phyloP scores from a whole-genome alignment of 2,888 invertebrate species.

The Gnatocerus cornutus region DNA sequence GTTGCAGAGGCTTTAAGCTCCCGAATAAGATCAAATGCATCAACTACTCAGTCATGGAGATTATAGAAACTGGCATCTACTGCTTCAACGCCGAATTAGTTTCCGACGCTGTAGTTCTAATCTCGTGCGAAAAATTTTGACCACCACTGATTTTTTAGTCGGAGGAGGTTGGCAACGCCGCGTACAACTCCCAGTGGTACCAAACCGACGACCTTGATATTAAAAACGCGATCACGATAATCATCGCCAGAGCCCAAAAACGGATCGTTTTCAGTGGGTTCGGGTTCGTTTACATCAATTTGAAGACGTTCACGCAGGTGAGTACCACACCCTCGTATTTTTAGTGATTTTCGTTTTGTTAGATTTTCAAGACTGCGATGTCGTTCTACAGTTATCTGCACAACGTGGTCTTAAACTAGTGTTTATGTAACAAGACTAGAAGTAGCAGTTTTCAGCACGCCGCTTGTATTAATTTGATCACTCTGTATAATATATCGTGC shows the following conservation, averaged over 20 bases:
- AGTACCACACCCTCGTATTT: neutral
- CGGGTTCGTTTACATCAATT: conserved; percentile 24
- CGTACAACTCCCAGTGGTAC: conserved; percentile 27
- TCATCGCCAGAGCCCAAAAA: conserved; percentile 26
- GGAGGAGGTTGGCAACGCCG: conserved; percentile 24
- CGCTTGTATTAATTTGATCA: too few relatives aligned
- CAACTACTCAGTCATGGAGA: conserved; percentile 22
- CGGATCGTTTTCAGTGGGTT: conserved; percentile 19
- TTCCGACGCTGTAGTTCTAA: conserved; percentile 20
- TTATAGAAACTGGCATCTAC: conserved; percentile 34
- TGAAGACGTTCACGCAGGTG: conserved; percentile 31
- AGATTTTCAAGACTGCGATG: conserved; percentile 37
- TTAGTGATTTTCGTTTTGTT: conserved; percentile 2
- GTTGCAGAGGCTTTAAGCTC: conserved; percentile 26
- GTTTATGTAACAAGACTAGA: neutral
- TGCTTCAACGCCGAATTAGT: conserved; percentile 30
- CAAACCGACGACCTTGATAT: neutral
- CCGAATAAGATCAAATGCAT: conserved; percentile 32
- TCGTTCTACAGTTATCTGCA: conserved; percentile 34
- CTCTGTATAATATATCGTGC: too few relatives aligned
- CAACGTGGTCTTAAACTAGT: conserved; percentile 15
- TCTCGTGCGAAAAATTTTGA: neutral
- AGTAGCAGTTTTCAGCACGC: too few relatives aligned
- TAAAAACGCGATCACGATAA: neutral
- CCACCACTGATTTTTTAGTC: conserved; percentile 9